A percentile compares a stretch with the other conserved stretches of the same genome.
Conservation (phyloP, 2,888 invertebrate species). For the Entomobrya multifasciata region DNA sequence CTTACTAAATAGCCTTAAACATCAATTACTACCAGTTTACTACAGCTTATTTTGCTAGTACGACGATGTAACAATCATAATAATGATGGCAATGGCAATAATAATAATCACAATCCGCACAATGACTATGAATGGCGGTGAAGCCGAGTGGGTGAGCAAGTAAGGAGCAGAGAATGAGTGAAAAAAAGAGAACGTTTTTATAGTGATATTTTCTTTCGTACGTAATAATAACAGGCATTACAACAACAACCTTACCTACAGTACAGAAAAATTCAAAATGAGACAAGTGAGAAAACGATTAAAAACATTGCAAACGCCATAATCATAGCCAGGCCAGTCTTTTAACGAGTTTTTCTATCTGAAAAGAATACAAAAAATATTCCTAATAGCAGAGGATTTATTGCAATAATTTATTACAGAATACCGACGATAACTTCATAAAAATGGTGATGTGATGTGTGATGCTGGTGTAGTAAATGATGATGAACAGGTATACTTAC, state of each 20-base stretch:
- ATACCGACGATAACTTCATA: constrained; percentile 66
- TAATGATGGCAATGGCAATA: constrained; percentile 63
- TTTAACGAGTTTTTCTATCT: constrained; percentile 71
- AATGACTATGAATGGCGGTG: constrained; percentile 52
- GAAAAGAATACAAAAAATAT: constrained; percentile 39
- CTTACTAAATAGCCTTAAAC: constrained; percentile 64
- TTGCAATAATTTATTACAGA: constrained; percentile 71
- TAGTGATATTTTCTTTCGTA: constrained; percentile 20
- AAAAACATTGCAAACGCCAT: constrained; percentile 69
- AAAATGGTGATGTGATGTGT: constrained; percentile 36
- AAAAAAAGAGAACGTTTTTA: constrained; percentile 22
- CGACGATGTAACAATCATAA: constrained; percentile 63
- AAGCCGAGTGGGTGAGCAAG: background rate
- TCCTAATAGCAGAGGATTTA: constrained; percentile 69
- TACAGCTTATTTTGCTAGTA: constrained; percentile 54
- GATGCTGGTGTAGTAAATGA: constrained; percentile 14
- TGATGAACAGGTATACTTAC: constrained; percentile 17
- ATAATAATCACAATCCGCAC: constrained; percentile 63
- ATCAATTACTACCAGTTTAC: constrained; percentile 68
- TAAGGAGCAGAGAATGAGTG: background rate
- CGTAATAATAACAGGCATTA: constrained; percentile 1
- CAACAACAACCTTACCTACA: constrained; percentile 35
- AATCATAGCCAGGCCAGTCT: constrained; percentile 65
- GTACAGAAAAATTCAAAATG: constrained; percentile 54
- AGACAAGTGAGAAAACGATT: constrained; percentile 72